A percentile compares a stretch with the other conserved stretches of the same genome.
phyloP scores from a whole-genome alignment of 2,113 vertebrate species.

The Xiphophorus couchianus region DNA sequence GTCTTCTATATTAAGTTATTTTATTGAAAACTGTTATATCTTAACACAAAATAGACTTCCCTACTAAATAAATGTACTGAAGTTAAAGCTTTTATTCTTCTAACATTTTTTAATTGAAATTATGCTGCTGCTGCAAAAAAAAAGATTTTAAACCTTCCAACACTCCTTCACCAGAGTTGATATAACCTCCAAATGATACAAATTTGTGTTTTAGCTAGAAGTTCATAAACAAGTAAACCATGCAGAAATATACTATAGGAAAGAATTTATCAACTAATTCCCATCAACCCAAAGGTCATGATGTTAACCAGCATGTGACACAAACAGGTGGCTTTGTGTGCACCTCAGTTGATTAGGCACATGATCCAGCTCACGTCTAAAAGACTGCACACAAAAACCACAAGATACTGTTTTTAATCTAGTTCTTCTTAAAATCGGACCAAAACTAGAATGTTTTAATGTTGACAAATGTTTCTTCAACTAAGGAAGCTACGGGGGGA shows the following conservation, averaged over 20 bases:
- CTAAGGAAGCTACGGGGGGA: neutral
- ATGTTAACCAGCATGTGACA: constrained; percentile 1
- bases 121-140: neutral
- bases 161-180: neutral
- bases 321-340: constrained; percentile 27
- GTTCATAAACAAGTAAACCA: neutral
- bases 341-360: constrained; percentile 1
- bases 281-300: constrained; percentile 1
- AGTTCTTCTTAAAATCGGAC: neutral
- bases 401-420: neutral
- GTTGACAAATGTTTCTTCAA: neutral
- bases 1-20: no score
- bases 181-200: neutral
- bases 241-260: neutral
- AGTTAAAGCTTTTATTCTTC: neutral
- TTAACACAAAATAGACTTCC: neutral
- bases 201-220: neutral
- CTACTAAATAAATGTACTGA: neutral
- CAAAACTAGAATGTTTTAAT: no score
- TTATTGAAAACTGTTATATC: no score
- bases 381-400: constrained; percentile 2
- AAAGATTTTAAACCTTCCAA: neutral
- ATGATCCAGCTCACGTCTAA: constrained; percentile 4
- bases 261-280: neutral
- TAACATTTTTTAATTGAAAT: neutral